Conservation (phyloP, 1,140 invertebrate species). For the Adoxophyes honmai region DNA sequence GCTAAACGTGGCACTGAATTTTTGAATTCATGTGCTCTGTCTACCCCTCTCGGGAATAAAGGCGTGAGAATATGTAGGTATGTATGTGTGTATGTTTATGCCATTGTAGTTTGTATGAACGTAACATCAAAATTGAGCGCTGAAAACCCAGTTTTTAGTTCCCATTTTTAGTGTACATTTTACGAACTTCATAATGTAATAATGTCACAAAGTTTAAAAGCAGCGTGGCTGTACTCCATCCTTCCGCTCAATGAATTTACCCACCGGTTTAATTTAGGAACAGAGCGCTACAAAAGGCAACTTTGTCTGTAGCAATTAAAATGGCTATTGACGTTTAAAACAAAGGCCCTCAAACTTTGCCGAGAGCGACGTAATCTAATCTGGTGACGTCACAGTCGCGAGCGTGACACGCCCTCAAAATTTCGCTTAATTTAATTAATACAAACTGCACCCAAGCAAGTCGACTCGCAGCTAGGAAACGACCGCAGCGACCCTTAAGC, state of each 20-base stretch:
- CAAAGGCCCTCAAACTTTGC: constrained; percentile 38
- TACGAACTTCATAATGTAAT: too few species aligned
- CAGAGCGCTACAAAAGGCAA: constrained; percentile 13
- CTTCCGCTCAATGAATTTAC: constrained; percentile 11
- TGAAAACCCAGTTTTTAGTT: too few species aligned
- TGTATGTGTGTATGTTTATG: too few species aligned
- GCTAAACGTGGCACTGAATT: too few species aligned
- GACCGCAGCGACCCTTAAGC: constrained; percentile 32
- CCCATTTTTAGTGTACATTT: too few species aligned
- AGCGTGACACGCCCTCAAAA: constrained; percentile 27
- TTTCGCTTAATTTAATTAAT: constrained; percentile 57
- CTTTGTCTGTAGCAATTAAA: constrained; percentile 15
- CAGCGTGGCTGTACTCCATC: not conserved
- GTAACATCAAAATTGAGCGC: too few species aligned
- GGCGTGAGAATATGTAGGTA: too few species aligned
- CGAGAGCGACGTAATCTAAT: constrained; percentile 34
- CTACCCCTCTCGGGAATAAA: too few species aligned
- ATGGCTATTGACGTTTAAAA: constrained; percentile 22
- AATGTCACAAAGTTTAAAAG: not conserved
- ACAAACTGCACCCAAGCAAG: constrained; percentile 40
- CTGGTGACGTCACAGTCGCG: constrained; percentile 25
- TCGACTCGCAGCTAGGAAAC: constrained; percentile 27
- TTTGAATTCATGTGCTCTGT: too few species aligned
- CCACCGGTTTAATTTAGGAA: constrained; percentile 11
- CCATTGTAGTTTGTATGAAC: too few species aligned